Percentiles rank a stretch among this genome's conserved stretches.
phyloP scores from a whole-genome alignment of 2,113 vertebrate species.

The Uria lomvia region DNA sequence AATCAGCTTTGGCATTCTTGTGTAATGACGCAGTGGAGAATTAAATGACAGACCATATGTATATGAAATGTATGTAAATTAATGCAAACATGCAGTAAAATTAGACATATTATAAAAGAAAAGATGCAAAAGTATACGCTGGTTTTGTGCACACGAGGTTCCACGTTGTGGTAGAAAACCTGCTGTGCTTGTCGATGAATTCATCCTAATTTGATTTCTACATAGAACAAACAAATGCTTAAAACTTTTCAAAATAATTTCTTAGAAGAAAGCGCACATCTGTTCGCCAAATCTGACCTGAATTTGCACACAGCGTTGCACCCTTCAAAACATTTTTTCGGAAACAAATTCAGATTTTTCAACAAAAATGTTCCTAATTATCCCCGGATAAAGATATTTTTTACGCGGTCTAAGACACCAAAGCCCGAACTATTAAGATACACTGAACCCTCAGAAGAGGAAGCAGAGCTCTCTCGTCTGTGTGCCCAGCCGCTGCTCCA shows the following conservation, averaged over 20 bases:
- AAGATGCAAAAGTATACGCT: not conserved
- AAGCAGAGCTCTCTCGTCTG: not conserved
- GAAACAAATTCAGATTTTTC: conserved; percentile 1
- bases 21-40: conserved; percentile 49
- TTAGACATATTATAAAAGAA: not conserved
- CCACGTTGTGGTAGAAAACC: not conserved
- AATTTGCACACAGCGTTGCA: not conserved
- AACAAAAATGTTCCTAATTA: conserved; percentile 12
- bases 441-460: not conserved
- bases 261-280: not conserved
- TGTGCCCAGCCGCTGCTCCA: not conserved
- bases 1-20: conserved; percentile 71
- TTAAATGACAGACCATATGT: conserved; percentile 69
- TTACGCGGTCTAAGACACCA: not conserved
- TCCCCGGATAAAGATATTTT: not conserved
- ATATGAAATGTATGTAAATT: conserved; percentile 58
- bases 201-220: not conserved
- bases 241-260: not conserved
- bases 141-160: not conserved
- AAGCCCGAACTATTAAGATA: not conserved
- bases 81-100: conserved; percentile 32
- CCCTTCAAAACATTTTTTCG: not conserved
- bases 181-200: not conserved
- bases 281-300: conserved; percentile 23
- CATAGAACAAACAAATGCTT: not conserved